phyloP scores from a whole-genome alignment of 1,140 invertebrate species.

The Aporrectodea caliginosa region DNA sequence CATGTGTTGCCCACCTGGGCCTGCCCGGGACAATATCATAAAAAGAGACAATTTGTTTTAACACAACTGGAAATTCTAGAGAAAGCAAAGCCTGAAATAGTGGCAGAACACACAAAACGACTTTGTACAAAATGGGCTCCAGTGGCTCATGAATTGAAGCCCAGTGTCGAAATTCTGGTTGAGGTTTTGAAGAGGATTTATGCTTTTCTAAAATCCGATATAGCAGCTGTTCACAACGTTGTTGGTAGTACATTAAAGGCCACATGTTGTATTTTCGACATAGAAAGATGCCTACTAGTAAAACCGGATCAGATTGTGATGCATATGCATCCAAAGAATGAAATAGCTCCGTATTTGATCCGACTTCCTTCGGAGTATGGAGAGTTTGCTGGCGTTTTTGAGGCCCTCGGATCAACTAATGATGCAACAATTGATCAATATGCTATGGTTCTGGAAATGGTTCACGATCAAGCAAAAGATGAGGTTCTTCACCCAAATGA shows the following conservation, averaged over 20 bases:
- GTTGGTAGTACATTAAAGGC: neutral
- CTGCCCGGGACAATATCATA: no score
- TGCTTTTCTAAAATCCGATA: neutral
- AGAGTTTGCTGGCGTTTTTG: slow-evolving; percentile 37
- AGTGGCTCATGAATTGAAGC: neutral
- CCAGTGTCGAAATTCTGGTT: neutral
- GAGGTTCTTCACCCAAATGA: slow-evolving; percentile 36
- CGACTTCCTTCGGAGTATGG: slow-evolving; percentile 36
- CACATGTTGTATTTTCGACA: neutral
- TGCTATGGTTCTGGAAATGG: slow-evolving; percentile 30
- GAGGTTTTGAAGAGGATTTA: neutral
- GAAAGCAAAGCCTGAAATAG: neutral
- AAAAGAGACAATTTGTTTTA: no score
- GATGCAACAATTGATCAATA: slow-evolving; percentile 34
- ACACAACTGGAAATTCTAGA: no score
- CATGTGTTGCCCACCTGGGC: neutral
- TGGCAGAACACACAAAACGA: neutral
- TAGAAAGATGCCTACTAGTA: slow-evolving; percentile 26
- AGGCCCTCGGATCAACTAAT: slow-evolving; percentile 35
- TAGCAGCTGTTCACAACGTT: neutral
- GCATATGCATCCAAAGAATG: slow-evolving; percentile 29
- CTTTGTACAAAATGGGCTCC: neutral
- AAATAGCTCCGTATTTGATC: slow-evolving; percentile 38
- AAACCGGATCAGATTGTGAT: slow-evolving; percentile 35
- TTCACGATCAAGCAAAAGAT: slow-evolving; percentile 26